Evolutionary conservation across 2,888 invertebrate genomes (phyloP), one percentile per base, ranked within the genome.

Genomic region (Lamellibrachia satsuma): DNA sequence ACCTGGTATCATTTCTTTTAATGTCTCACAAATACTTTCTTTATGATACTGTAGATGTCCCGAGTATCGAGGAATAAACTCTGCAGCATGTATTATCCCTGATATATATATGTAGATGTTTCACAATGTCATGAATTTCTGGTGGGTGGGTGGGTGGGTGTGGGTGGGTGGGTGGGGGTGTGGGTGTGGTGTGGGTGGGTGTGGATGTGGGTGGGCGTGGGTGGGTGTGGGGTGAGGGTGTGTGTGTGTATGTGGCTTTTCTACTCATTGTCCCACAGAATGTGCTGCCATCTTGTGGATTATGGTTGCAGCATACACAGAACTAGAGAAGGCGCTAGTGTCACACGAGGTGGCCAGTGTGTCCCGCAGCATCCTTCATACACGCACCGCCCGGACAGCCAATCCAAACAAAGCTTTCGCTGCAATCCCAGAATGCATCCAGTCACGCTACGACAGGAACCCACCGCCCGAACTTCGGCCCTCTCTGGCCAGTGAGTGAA

Each of bases 401-500:
- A 95, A 94, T 94, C 95, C 95, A 91, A 95, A 94, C 27, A 95
- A 95, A 92, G 95, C 95, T 27, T 90, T 96, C 7, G 93, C 93
- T 52, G 92, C 93, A 27, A 95, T 96, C 91, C 96, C 96, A 91
- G 92, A 93, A 55, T 95, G 95, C 93, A 93, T 96, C 11, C 93
- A 93, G 39, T 90, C 94, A 27, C 95, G 94, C 93, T 96, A 95
- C 93, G 95, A 95, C 92, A 95, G 94, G 90, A 95, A 95, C 57
- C 95, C 95, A 93, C 95, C 95, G 92, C 95, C 95, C 2, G 95
- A 95, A 27, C 93, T 95, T 7, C 93, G 95, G 51, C 95, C 95
- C 11, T 95, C 94, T 55, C 93, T 96, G 8, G 95, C 96, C 92
- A 95, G 96, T 95, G 92, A 90, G 52, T 55, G 75, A 75, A 22